phyloP scores from a whole-genome alignment of 2,113 vertebrate species.

The Chauna torquata region DNA sequence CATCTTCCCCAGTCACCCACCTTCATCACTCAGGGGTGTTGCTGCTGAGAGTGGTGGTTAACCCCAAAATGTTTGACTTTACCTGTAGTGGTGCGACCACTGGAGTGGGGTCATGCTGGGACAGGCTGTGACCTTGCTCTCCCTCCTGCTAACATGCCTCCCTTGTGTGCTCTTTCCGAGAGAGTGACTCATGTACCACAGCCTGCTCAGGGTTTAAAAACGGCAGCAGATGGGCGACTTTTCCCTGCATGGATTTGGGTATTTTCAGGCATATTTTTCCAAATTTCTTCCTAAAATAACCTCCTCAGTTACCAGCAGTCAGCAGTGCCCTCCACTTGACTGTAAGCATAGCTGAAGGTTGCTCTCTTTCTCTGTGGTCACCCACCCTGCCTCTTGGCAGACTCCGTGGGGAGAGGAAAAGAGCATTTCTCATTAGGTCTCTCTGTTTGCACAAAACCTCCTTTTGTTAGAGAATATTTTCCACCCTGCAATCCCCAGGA shows the following conservation, averaged over 20 bases:
- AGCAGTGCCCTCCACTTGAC: constrained; percentile 71
- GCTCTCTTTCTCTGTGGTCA: constrained; percentile 72
- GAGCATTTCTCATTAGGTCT: constrained; percentile 45
- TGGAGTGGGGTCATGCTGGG: neutral
- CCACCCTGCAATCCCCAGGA: constrained; percentile 30
- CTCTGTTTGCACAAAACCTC: constrained; percentile 65
- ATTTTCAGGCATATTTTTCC: constrained; percentile 73
- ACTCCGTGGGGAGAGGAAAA: constrained; percentile 23
- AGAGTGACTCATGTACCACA: constrained; percentile 75
- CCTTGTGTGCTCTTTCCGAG: constrained; percentile 44
- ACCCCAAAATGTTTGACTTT: neutral
- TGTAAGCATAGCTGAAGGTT: constrained; percentile 11
- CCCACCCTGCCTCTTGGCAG: constrained; percentile 63
- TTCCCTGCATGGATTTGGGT: constrained; percentile 46
- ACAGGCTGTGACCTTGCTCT: constrained; percentile 60
- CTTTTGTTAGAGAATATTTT: constrained; percentile 69
- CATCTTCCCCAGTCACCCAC: neutral
- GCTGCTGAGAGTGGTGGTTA: neutral
- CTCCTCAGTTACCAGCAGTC: constrained; percentile 74
- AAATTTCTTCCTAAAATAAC: constrained; percentile 78
- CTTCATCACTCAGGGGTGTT: accelerated
- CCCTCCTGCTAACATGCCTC: neutral
- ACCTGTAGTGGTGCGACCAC: neutral
- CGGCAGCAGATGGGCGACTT: constrained; percentile 59
- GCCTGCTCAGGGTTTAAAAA: constrained; percentile 70